phyloP scores from a whole-genome alignment of 35 echinoderm and acorn worm genomes.

The Apostichopus californicus region DNA sequence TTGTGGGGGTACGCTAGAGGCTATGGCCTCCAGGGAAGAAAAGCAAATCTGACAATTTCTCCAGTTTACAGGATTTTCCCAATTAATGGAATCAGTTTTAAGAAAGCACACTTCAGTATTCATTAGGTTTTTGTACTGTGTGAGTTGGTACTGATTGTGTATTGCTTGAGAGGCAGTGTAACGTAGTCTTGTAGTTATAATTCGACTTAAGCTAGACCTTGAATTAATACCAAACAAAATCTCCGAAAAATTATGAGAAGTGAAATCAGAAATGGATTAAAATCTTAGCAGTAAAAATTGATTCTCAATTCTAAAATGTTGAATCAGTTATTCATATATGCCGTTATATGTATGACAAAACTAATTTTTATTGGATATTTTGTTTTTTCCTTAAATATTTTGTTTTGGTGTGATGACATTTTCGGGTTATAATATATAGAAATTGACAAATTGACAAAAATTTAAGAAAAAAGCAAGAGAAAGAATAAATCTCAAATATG shows the following conservation, averaged over 20 bases:
- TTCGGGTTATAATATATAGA: no score
- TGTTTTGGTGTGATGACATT: no score
- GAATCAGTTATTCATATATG: no score
- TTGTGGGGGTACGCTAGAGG: constrained; percentile 28
- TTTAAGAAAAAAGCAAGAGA: no score
- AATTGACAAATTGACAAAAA: no score
- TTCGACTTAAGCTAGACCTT: neutral
- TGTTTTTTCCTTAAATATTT: no score
- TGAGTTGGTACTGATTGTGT: neutral
- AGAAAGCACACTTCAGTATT: constrained; percentile 39
- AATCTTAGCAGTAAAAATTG: no score
- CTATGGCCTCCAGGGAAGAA: constrained; percentile 23
- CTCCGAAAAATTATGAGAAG: neutral
- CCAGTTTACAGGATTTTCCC: constrained; percentile 48
- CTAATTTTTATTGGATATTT: no score
- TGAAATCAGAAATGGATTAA: neutral
- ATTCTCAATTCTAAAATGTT: no score
- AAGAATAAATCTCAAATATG: no score
- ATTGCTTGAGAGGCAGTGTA: neutral
- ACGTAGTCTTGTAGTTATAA: neutral
- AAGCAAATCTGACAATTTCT: constrained; percentile 29
- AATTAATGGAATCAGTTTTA: constrained; percentile 56
- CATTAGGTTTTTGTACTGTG: constrained; percentile 19
- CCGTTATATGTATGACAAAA: no score
- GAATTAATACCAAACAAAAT: neutral